Conservation (phyloP, 2,888 invertebrate genomes). For the Andricus curvator region DNA sequence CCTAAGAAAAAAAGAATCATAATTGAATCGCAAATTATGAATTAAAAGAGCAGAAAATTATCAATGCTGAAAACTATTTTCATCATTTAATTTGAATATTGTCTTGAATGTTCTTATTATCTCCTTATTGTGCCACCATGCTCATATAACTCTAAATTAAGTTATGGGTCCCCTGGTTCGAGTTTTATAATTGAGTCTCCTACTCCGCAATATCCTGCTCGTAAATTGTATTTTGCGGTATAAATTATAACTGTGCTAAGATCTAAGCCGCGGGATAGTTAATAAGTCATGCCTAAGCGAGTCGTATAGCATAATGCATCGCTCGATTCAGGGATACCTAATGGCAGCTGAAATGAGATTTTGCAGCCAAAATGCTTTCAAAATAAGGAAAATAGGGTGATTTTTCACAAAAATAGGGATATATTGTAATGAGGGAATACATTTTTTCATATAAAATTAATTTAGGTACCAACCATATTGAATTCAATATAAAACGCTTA, state of each 20-base stretch:
- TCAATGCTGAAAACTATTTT: background rate
- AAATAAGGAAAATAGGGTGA: too few species aligned
- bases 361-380: too few species aligned
- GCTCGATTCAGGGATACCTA: conserved; percentile 37
- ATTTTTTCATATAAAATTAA: too few species aligned
- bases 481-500: too few species aligned
- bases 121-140: background rate
- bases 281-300: conserved; percentile 58
- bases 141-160: conserved; percentile 47
- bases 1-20: too few species aligned
- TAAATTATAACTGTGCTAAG: conserved; percentile 52
- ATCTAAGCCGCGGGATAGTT: conserved; percentile 54
- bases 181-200: conserved; percentile 51
- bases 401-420: too few species aligned
- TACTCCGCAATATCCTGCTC: conserved; percentile 47
- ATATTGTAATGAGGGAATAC: too few species aligned
- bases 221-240: conserved; percentile 53
- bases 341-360: background rate
- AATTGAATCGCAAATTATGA: too few species aligned
- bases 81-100: background rate
- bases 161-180: conserved; percentile 49
- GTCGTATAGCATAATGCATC: conserved; percentile 53
- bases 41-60: background rate
- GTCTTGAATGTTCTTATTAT: background rate
- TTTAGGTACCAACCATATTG: too few species aligned